A percentile compares a stretch with the other conserved stretches of the same genome.
Evolutionary conservation across 2,797 vertebrate genomes (phyloP).

Genomic region (Cuculus canorus): DNA sequence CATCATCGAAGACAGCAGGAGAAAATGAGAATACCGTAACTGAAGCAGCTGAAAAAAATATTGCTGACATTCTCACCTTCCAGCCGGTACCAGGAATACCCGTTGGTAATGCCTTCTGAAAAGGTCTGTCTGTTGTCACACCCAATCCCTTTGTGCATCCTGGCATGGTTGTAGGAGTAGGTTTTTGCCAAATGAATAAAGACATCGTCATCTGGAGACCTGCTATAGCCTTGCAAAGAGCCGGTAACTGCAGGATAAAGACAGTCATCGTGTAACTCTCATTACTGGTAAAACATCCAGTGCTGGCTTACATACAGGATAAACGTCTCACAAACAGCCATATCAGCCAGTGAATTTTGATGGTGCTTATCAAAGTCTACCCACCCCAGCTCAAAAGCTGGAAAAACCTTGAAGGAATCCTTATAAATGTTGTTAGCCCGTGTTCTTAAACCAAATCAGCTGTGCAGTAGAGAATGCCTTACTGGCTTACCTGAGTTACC

Average conservation of each 20-base stretch:
- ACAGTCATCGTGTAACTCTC: neutral
- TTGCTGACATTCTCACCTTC: constrained; percentile 75
- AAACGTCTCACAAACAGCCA: neutral
- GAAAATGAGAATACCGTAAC: neutral
- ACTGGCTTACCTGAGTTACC: constrained; percentile 82
- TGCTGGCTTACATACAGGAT: neutral
- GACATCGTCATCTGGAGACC: constrained; percentile 88
- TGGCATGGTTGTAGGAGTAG: constrained; percentile 84
- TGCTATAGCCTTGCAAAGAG: constrained; percentile 71
- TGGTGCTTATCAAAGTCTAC: neutral
- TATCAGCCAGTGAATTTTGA: neutral
- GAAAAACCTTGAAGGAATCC: neutral
- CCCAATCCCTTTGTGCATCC: constrained; percentile 78
- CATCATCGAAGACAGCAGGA: neutral
- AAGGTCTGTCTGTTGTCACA: constrained; percentile 79
- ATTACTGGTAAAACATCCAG: neutral
- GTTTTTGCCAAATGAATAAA: constrained; percentile 89
- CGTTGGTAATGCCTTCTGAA: constrained; percentile 87
- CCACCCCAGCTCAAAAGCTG: neutral
- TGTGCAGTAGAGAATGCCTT: neutral
- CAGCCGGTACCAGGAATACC: constrained; percentile 89
- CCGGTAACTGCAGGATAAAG: constrained; percentile 65
- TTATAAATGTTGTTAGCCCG: neutral
- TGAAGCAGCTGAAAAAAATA: neutral
- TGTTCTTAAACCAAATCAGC: neutral